Percentiles rank a stretch among this genome's conserved stretches.
phyloP scores from a whole-genome alignment of 2,888 invertebrate genomes.

The Drosophila gaucha region DNA sequence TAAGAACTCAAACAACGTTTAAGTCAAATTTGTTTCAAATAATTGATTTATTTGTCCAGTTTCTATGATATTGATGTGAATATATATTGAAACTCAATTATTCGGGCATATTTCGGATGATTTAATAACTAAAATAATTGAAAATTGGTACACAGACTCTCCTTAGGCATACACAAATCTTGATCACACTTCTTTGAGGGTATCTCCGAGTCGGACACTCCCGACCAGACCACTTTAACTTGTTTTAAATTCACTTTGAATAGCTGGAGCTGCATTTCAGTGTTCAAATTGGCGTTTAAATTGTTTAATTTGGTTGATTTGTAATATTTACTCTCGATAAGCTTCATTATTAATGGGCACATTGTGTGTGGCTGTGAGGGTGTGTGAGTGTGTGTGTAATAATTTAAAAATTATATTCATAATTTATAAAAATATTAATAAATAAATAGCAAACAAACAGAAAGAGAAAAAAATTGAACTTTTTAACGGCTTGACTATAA shows the following conservation, averaged over 20 bases:
- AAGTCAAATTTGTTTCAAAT: too few species aligned
- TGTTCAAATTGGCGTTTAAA: conserved; percentile 29
- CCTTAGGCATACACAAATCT: too few species aligned
- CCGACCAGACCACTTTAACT: background rate
- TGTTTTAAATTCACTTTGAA: conserved; percentile 1
- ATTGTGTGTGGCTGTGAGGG: background rate
- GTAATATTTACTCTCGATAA: conserved; percentile 49
- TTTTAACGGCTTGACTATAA: too few species aligned
- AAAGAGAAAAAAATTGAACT: too few species aligned
- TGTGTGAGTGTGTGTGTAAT: conserved; percentile 7
- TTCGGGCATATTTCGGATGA: too few species aligned
- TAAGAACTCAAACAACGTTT: too few species aligned
- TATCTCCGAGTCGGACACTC: background rate
- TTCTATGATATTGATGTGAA: too few species aligned
- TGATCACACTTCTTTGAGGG: too few species aligned
- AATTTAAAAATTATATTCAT: conserved; percentile 37
- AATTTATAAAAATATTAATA: conserved; percentile 14
- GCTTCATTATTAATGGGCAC: conserved; percentile 27
- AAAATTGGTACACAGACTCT: too few species aligned
- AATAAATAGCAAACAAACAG: conserved; percentile 5
- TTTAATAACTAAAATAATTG: too few species aligned
- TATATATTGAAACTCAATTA: too few species aligned
- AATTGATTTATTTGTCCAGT: too few species aligned
- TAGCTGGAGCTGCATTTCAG: conserved; percentile 1
- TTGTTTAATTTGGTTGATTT: conserved; percentile 47